Evolutionary conservation across 2,888 invertebrate species (phyloP), one percentile per base, ranked within the genome.

Genomic region (Phania funesta): DNA sequence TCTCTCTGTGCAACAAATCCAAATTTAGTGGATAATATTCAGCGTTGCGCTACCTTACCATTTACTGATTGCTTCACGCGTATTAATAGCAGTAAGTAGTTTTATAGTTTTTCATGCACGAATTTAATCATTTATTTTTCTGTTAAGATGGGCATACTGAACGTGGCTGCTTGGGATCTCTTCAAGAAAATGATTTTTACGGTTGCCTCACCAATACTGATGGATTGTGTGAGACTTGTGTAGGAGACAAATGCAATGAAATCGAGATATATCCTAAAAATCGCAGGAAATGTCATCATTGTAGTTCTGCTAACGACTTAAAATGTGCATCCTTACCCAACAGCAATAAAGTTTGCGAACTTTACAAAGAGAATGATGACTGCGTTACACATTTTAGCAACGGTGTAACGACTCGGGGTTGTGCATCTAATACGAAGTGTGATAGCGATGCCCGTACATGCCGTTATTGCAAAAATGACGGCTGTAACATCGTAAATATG

Each of bases 1-100:
- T 29, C 86, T 0, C 84, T 84, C 0, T 90, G 90, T 62, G 90
- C 90, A 9, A 89, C 87, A 0, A 86, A 88, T 70, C 90, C 90
- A 1, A 89, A 88, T 64, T 83, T 86, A 32, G 80, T 90, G 3
- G n/a, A 44, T 0, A 16, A 77, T 44, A 48, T 46, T 0, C 48
- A 74, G n/a, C 77, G 80, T 8, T 90, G 90, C 76, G 67, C 86
- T 0, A 2, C 32, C 0, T 6, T 86, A n/a, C 90, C 90, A 1
- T 90, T 88, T 65, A 87, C 88, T 0, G 83, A 88, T 22, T 90
- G 90, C 67, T 87, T 84, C 13, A 87, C 87, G 0, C 86, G 86
- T 11, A 78, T 90, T n/a, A 85, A 88, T 44, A 74, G 64, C 54
- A 24, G 87, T 87, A 85, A 84, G 84, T 79, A 22, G 32, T 18